These are phyloP conservation scores for Megastigmus dorsalis DNA, from an alignment of 2,888 invertebrate species.

Conservation along the genomic window DNA sequence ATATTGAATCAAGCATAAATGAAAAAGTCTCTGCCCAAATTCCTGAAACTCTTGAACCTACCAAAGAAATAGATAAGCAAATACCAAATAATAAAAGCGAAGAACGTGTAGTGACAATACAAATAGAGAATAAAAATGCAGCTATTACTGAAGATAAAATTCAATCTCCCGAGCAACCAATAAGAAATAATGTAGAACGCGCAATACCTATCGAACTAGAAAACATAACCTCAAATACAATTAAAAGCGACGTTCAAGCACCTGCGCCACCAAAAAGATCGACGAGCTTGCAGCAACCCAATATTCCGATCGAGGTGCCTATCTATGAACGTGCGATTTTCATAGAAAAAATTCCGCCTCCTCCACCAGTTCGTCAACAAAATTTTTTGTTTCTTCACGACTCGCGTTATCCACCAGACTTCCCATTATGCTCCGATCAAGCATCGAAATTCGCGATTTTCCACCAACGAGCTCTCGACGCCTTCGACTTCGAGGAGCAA, in stretches of 20 bases:
- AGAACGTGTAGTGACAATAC: not conserved
- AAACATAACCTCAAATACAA: not conserved
- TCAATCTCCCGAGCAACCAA: not conserved
- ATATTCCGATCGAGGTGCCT: not conserved
- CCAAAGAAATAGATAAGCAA: not conserved
- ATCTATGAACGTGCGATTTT: not conserved
- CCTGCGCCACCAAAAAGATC: constrained; percentile 23
- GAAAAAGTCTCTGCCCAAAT: not conserved
- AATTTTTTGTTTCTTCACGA: not conserved
- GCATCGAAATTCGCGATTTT: constrained; percentile 24
- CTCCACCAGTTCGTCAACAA: constrained; percentile 7
- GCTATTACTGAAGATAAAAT: not conserved
- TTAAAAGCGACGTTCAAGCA: not conserved
- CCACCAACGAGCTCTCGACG: constrained; percentile 35
- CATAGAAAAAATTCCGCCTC: constrained; percentile 20
- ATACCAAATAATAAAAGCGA: not conserved
- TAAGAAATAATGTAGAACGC: not conserved
- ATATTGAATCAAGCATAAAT: not conserved
- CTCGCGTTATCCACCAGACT: constrained; percentile 7
- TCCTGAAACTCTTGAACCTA: not conserved
- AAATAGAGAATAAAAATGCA: not conserved
- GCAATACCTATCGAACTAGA: constrained; percentile 13
- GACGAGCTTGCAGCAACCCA: not conserved
- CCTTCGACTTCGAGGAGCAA: constrained; percentile 29
- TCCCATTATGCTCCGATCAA: not conserved